Conservation (phyloP, 2,797 vertebrate genomes). For the Scleropages formosus region DNA sequence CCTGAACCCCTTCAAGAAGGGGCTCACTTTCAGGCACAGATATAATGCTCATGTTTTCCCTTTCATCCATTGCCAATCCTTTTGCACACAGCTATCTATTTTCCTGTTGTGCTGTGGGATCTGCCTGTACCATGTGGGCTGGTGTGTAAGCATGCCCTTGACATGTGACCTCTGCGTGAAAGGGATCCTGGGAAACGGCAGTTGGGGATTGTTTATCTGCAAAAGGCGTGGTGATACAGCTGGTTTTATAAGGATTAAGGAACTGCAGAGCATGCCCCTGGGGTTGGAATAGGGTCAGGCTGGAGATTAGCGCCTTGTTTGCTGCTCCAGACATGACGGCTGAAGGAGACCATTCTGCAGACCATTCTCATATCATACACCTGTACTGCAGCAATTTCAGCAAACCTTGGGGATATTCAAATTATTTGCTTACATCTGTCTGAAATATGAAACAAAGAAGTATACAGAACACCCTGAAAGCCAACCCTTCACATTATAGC, state of each 20-base stretch:
- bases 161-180: slow-evolving; percentile 46
- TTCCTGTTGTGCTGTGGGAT: slow-evolving; percentile 23
- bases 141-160: slow-evolving; percentile 47
- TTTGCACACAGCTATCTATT: slow-evolving; percentile 26
- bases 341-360: slow-evolving; percentile 45
- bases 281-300: slow-evolving; percentile 44
- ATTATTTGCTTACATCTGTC: background rate
- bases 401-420: background rate
- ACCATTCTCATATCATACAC: slow-evolving; percentile 23
- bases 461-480: too few relatives aligned
- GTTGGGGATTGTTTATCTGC: slow-evolving; percentile 51
- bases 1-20: background rate
- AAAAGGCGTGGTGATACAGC: slow-evolving; percentile 35
- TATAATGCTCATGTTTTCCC: background rate
- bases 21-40: background rate
- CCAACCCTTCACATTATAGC: too few relatives aligned
- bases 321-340: slow-evolving; percentile 22
- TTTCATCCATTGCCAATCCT: background rate
- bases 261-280: slow-evolving; percentile 38
- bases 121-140: slow-evolving; percentile 39
- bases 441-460: too few relatives aligned
- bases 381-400: background rate
- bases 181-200: slow-evolving; percentile 29
- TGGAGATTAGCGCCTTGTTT: slow-evolving; percentile 51
- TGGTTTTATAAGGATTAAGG: slow-evolving; percentile 37